These are phyloP conservation scores for Spheniscus mendiculus DNA, from an alignment of 2,113 vertebrate species.

Conservation along the genomic window DNA sequence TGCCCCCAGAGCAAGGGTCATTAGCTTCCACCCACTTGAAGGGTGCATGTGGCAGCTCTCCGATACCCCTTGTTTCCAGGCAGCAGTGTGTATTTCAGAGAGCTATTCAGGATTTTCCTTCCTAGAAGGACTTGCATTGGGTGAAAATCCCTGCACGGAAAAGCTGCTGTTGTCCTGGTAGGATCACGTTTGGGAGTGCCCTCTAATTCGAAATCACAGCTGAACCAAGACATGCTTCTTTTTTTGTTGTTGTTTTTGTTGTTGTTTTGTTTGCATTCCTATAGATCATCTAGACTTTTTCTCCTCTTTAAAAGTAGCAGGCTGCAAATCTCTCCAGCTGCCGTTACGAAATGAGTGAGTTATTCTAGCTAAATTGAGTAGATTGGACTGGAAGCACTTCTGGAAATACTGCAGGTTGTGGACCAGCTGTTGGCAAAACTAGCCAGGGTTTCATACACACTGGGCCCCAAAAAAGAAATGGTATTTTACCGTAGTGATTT, in stretches of 20 bases:
- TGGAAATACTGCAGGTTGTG: constrained; percentile 52
- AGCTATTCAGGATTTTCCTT: neutral
- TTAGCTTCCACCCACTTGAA: neutral
- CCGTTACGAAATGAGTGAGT: neutral
- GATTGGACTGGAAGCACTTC: constrained; percentile 42
- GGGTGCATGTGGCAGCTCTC: neutral
- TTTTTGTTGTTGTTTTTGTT: no score
- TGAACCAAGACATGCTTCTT: neutral
- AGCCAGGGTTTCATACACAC: neutral
- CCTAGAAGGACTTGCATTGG: neutral
- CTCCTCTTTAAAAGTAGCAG: constrained; percentile 22
- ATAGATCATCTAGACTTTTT: constrained; percentile 37
- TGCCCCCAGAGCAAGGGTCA: neutral
- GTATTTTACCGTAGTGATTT: neutral
- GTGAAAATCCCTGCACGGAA: neutral
- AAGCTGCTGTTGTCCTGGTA: neutral
- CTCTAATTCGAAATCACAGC: neutral
- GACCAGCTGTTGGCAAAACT: constrained; percentile 48
- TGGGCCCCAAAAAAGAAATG: neutral
- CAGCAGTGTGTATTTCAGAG: neutral
- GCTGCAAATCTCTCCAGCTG: constrained; percentile 48
- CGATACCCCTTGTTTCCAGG: rapidly evolving
- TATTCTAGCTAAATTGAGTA: constrained; percentile 41
- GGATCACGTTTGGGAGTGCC: neutral
- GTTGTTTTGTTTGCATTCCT: constrained; percentile 33